Evolutionary conservation across 1,140 invertebrate species (phyloP), one percentile per base, ranked within the genome.

Genomic region (Forficula auricularia): DNA sequence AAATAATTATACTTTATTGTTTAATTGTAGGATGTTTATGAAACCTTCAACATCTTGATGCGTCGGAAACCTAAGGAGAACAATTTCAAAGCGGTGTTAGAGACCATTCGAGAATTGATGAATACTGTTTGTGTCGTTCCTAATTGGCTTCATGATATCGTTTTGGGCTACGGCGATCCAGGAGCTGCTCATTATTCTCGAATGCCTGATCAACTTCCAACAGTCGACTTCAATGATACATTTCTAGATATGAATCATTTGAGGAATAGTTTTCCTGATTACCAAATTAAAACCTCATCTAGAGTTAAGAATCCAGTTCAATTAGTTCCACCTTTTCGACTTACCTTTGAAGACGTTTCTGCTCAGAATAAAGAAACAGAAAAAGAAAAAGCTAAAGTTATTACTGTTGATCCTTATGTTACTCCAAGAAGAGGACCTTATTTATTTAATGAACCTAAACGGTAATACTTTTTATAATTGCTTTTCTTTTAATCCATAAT

Each of bases 41-140:
- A 91, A 57, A 81, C 80, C n/a, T 98, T 99, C 58, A 99, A 98
- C 59, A 79, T 99, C 19, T 73, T 99, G 37, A 86, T 99, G 73
- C 71, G 96, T 38, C 70, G 96, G 19, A 97, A 97, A 62, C 94
- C 96, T 0, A 98, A 99, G 59, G 91, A 98, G 60, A 99, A 99
- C 58, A 99, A 99, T 63, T 99, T 99, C 59, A 91, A 99, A 65
- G 95, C 95, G 1, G 96, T 99, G 7, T 60, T 99, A 46, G 91
- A 98, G 63, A 99, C 96, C 0, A 98, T 99, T 48, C 66, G 95
- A 3, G 89, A 97, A 62, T 68, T 99, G 37, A 98, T 99, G 90
- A 99, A 98, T 57, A 97, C 92, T 0, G 85, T 96, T 57, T 98
- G 90, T 63, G 92, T 99, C 13, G 95, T 99, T 1, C 96, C 96